These are phyloP conservation scores for Nasua narica DNA, from an alignment of 2,797 vertebrate species.

Conservation along the genomic window DNA sequence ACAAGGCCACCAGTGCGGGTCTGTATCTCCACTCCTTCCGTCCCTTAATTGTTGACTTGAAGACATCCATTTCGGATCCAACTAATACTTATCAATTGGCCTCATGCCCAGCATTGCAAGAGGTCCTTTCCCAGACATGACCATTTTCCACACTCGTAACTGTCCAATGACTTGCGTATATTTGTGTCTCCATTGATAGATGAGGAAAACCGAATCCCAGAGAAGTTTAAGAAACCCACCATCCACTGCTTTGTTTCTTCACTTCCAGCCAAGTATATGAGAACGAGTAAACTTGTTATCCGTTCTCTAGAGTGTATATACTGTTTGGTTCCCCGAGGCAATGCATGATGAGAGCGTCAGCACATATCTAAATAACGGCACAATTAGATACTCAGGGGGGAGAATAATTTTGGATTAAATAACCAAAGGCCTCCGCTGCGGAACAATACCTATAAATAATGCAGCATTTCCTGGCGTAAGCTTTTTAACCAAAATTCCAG, in stretches of 20 bases:
- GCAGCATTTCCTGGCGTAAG: slow-evolving; percentile 44
- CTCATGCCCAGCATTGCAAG: neutral
- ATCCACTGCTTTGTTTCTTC: slow-evolving; percentile 52
- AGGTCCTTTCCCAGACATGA: neutral
- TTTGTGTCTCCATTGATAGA: neutral
- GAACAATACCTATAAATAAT: slow-evolving; percentile 62
- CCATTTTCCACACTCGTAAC: neutral
- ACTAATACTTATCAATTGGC: neutral
- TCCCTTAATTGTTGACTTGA: neutral
- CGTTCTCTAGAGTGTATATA: slow-evolving; percentile 16
- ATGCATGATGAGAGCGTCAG: neutral
- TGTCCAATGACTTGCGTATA: neutral
- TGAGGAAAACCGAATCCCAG: slow-evolving; percentile 23
- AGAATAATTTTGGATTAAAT: slow-evolving; percentile 43
- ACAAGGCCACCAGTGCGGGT: neutral
- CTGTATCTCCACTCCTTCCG: neutral
- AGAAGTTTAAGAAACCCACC: slow-evolving; percentile 17
- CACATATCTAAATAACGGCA: slow-evolving; percentile 50
- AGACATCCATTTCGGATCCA: neutral
- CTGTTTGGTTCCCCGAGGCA: slow-evolving; percentile 38
- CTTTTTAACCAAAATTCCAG: slow-evolving; percentile 69
- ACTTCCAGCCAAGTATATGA: slow-evolving; percentile 32
- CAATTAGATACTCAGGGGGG: slow-evolving; percentile 31
- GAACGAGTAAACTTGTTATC: slow-evolving; percentile 31
- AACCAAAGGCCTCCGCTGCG: slow-evolving; percentile 19